Conservation (phyloP, 2,797 vertebrate genomes). For the Macrochelys suwanniensis region DNA sequence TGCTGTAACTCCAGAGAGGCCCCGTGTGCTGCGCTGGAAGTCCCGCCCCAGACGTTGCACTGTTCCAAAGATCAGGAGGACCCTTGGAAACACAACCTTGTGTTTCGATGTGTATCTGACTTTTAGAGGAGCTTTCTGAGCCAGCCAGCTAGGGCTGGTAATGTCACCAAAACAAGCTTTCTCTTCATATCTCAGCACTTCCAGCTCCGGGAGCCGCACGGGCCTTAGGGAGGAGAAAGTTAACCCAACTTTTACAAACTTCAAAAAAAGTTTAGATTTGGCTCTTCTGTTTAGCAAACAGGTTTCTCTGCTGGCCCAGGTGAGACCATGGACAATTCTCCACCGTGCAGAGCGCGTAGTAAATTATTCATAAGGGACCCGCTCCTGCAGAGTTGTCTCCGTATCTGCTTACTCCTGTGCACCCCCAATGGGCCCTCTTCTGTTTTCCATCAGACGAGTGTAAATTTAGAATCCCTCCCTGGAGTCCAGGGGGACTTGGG, state of each 20-base stretch:
- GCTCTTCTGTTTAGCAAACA: rapidly evolving
- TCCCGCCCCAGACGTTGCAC: neutral
- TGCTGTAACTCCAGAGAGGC: neutral
- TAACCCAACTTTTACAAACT: neutral
- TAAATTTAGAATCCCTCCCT: neutral
- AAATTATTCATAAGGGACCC: neutral
- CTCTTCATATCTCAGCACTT: rapidly evolving
- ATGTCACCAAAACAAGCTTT: rapidly evolving
- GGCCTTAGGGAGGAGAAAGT: rapidly evolving
- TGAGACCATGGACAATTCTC: neutral
- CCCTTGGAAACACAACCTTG: neutral
- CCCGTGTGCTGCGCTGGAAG: neutral
- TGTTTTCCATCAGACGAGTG: neutral
- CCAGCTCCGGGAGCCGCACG: neutral
- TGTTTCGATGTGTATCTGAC: neutral
- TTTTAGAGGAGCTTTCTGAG: rapidly evolving
- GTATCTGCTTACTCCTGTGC: neutral
- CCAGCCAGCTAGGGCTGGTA: rapidly evolving
- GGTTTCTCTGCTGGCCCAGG: rapidly evolving
- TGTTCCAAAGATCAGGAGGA: neutral
- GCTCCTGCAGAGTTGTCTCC: neutral
- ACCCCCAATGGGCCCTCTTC: neutral
- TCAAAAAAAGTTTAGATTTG: neutral
- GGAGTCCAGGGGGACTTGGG: neutral
- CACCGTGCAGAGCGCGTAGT: neutral